Conservation (phyloP, 2,113 vertebrate genomes). For the Centropristis striata region DNA sequence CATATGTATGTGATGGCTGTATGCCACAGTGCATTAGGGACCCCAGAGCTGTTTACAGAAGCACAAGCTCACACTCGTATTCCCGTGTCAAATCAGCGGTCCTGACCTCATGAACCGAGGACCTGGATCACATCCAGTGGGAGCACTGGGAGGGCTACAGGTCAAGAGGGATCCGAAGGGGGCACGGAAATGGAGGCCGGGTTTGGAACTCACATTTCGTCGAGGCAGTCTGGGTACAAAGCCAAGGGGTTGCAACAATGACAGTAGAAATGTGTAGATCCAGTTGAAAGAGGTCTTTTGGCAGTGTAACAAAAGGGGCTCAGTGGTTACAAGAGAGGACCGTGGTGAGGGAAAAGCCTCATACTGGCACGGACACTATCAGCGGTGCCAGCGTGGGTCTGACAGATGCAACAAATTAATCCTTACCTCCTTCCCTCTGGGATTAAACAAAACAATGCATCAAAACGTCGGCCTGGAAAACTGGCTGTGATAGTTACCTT, state of each 20-base stretch:
- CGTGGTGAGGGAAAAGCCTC: constrained; percentile 60
- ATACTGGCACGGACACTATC: constrained; percentile 71
- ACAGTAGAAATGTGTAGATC: constrained; percentile 70
- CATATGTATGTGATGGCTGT: constrained; percentile 40
- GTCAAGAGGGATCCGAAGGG: constrained; percentile 66
- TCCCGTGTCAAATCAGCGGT: constrained; percentile 73
- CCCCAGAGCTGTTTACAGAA: constrained; percentile 59
- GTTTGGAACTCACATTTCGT: constrained; percentile 37
- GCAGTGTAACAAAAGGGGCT: constrained; percentile 59
- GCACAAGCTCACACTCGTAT: constrained; percentile 57
- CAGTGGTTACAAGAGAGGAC: constrained; percentile 62
- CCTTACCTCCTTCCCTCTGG: constrained; percentile 64
- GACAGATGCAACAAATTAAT: constrained; percentile 82
- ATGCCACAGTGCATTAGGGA: constrained; percentile 62
- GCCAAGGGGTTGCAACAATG: constrained; percentile 65
- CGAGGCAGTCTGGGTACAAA: constrained; percentile 32
- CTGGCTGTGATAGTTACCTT: constrained; percentile 62
- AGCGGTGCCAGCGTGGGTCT: constrained; percentile 66
- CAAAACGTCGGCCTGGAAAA: constrained; percentile 59
- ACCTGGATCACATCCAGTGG: constrained; percentile 59
- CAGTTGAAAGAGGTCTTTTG: constrained; percentile 71
- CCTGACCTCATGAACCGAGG: constrained; percentile 55
- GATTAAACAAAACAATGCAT: constrained; percentile 77
- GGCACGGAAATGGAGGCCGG: constrained; percentile 25
- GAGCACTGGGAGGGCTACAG: constrained; percentile 44